phyloP scores from a whole-genome alignment of 2,888 invertebrate species.

The Synanthedon formicaeformis region DNA sequence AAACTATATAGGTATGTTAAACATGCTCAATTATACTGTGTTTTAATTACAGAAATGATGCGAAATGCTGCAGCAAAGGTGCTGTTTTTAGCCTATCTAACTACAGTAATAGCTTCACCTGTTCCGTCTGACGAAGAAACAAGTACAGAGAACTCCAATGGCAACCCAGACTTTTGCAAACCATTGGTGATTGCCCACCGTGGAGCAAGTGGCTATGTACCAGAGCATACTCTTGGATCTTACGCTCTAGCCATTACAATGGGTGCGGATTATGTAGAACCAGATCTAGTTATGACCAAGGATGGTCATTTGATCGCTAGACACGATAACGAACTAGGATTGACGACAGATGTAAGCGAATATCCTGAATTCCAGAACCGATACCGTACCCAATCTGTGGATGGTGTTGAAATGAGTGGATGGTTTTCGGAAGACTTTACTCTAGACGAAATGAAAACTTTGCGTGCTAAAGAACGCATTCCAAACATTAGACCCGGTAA shows the following conservation, averaged over 20 bases:
- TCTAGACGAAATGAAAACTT: conserved; percentile 47
- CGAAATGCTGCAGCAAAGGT: background rate
- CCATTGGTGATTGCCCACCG: conserved; percentile 52
- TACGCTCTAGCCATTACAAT: conserved; percentile 54
- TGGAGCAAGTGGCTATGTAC: conserved; percentile 56
- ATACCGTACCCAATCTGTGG: conserved; percentile 38
- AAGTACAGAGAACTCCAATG: background rate
- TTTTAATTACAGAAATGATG: background rate
- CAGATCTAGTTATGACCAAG: conserved; percentile 54
- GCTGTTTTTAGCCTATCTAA: background rate
- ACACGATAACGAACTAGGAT: conserved; percentile 51
- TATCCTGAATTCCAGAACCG: conserved; percentile 45
- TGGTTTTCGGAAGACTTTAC: conserved; percentile 64
- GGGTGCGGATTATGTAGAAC: conserved; percentile 58
- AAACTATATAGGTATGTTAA: background rate
- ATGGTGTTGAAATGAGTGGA: conserved; percentile 32
- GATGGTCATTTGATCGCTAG: conserved; percentile 51
- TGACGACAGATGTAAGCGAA: conserved; percentile 43
- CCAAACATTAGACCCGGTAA: conserved; percentile 48
- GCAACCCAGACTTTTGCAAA: conserved; percentile 25
- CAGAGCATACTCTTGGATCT: conserved; percentile 56
- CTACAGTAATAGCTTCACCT: background rate
- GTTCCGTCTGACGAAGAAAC: background rate
- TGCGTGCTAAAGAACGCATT: conserved; percentile 49
- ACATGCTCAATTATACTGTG: background rate